Evolutionary conservation across 2,888 invertebrate species (phyloP).

Genomic region (Palloptera scutellata): DNA sequence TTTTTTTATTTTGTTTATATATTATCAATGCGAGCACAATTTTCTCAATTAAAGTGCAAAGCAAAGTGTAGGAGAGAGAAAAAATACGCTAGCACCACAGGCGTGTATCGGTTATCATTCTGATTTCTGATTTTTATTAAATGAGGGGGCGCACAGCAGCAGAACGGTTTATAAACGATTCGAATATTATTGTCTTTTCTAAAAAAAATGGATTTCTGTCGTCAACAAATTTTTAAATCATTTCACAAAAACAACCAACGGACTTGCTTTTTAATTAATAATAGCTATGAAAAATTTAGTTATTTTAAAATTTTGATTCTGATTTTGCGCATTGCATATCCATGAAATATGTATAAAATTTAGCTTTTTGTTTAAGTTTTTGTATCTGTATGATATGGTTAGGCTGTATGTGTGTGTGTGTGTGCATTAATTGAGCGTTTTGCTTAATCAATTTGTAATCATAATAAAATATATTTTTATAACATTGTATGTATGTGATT

Average conservation of each 20-base stretch:
- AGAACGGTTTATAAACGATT: constrained; percentile 52
- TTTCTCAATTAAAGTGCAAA: not conserved
- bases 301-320: too few species aligned
- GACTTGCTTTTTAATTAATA: not conserved
- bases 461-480: too few species aligned
- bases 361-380: too few species aligned
- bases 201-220: constrained; percentile 27
- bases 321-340: too few species aligned
- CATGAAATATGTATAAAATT: too few species aligned
- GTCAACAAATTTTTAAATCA: not conserved
- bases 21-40: constrained; percentile 3
- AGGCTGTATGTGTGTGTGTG: too few species aligned
- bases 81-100: constrained; percentile 17
- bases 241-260: constrained; percentile 5
- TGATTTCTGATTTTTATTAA: constrained; percentile 12
- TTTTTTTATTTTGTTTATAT: constrained; percentile 10
- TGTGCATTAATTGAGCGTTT: too few species aligned
- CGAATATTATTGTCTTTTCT: constrained; percentile 50
- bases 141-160: too few species aligned
- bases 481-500: too few species aligned
- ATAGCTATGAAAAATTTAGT: not conserved
- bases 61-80: constrained; percentile 11
- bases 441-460: too few species aligned
- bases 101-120: constrained; percentile 1
- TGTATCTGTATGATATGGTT: too few species aligned